Percentiles rank a stretch among this genome's conserved stretches.
Conservation (phyloP, 2,113 vertebrate genomes). For the Numida meleagris region DNA sequence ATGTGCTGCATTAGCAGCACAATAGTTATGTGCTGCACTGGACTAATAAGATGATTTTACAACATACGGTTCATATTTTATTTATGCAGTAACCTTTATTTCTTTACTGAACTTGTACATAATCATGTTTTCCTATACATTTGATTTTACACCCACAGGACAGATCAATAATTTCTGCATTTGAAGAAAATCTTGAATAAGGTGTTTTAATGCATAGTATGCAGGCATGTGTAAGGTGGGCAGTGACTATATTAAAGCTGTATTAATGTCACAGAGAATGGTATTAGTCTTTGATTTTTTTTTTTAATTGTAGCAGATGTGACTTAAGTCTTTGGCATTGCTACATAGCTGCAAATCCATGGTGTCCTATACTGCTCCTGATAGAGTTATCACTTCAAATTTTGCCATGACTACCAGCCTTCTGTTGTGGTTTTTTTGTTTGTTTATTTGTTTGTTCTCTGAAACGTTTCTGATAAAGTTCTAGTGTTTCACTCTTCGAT, state of each 20-base stretch:
- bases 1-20: background rate
- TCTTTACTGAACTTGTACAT: background rate
- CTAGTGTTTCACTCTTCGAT: background rate
- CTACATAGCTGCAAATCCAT: background rate
- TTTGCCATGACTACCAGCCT: background rate
- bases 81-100: background rate
- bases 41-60: no score
- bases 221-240: background rate
- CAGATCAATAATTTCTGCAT: background rate
- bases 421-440: background rate
- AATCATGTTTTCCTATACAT: background rate
- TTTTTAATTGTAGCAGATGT: background rate
- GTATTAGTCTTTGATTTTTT: background rate
- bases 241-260: background rate
- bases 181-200: background rate
- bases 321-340: background rate
- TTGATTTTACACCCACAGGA: background rate
- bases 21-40: background rate
- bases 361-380: fast-evolving
- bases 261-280: background rate
- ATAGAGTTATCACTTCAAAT: background rate
- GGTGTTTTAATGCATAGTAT: background rate
- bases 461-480: background rate
- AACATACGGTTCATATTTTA: background rate
- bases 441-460: background rate